A percentile compares a stretch with the other conserved stretches of the same genome.
These are phyloP conservation scores for Antheraea pernyi DNA, from an alignment of 1,140 invertebrate genomes.

Conservation along the genomic window DNA sequence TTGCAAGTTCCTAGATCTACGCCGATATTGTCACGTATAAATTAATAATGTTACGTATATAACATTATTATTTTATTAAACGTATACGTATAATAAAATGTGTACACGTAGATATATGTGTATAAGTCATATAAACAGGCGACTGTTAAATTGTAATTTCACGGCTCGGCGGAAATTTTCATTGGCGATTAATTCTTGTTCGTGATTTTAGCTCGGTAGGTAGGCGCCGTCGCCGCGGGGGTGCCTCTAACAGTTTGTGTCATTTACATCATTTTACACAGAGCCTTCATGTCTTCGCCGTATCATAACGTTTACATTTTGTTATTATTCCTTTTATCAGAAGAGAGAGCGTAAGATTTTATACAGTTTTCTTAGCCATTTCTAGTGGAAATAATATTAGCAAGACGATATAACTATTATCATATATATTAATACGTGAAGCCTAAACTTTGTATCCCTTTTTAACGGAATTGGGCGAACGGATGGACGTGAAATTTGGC, in stretches of 20 bases:
- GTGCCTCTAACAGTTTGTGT: constrained; percentile 27
- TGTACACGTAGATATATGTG: not conserved
- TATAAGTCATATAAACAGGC: constrained; percentile 50
- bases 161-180: constrained; percentile 67
- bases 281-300: constrained; percentile 20
- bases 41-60: too few species aligned
- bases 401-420: not conserved
- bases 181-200: constrained; percentile 64
- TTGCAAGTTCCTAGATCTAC: too few species aligned
- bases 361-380: not conserved
- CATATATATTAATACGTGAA: too few species aligned
- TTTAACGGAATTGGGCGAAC: too few species aligned
- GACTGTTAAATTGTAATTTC: constrained; percentile 71
- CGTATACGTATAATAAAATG: not conserved
- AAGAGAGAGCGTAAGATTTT: not conserved
- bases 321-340: constrained; percentile 12
- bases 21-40: too few species aligned
- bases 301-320: constrained; percentile 27
- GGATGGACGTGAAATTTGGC: too few species aligned
- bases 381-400: not conserved
- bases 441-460: too few species aligned
- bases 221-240: constrained; percentile 26
- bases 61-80: too few species aligned
- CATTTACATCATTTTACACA: constrained; percentile 29
- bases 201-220: constrained; percentile 40